These are phyloP conservation scores for Ceyx melanurus DNA, from an alignment of 2,113 vertebrate genomes.

Conservation along the genomic window DNA sequence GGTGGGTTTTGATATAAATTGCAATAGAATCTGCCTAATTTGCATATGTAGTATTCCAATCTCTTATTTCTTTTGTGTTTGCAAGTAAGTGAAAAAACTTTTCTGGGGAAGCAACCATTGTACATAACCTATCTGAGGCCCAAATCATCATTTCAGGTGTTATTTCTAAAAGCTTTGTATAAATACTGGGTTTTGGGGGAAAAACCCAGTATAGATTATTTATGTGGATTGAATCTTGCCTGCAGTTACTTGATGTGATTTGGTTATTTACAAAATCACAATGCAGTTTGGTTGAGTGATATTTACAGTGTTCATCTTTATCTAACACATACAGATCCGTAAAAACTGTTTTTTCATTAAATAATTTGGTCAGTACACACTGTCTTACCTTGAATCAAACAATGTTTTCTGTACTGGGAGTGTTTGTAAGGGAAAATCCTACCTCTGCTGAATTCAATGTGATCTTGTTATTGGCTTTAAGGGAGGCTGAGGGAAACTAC, in stretches of 20 bases:
- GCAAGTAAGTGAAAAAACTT: neutral
- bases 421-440: neutral
- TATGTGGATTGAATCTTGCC: neutral
- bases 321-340: neutral
- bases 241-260: neutral
- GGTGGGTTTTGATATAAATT: neutral
- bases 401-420: neutral
- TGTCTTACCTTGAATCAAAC: neutral
- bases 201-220: neutral
- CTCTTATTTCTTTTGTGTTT: neutral
- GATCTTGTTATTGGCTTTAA: neutral
- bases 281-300: neutral
- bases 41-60: neutral
- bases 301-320: neutral
- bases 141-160: neutral
- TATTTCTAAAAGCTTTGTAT: neutral
- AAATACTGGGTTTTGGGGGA: neutral
- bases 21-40: neutral
- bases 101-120: neutral
- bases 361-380: neutral
- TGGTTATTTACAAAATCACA: neutral
- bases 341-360: neutral
- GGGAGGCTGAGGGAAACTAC: neutral
- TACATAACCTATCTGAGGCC: neutral
- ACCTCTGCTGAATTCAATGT: neutral